Conservation (phyloP, 2,888 invertebrate species). For the Heliconius charithonia region DNA sequence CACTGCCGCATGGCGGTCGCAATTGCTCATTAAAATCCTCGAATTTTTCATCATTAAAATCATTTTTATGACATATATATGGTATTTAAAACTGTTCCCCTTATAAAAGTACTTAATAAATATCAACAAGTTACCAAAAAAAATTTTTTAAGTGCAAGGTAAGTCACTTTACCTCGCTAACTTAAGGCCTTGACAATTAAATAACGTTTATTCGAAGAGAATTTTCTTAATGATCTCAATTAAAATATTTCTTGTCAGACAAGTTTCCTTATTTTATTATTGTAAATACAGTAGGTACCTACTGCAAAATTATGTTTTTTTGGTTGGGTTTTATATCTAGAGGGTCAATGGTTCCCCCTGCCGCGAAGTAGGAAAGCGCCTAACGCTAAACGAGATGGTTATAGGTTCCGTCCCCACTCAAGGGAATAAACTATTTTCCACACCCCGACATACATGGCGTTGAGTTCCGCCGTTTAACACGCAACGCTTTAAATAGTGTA, state of each 20-base stretch:
- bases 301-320: background rate
- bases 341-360: no score
- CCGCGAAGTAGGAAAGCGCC: background rate
- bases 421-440: no score
- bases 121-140: background rate
- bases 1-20: no score
- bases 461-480: no score
- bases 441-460: no score
- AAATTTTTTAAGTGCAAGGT: background rate
- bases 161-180: background rate
- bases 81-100: background rate
- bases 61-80: background rate
- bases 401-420: background rate
- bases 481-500: no score
- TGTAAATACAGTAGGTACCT: background rate
- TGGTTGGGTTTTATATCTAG: no score
- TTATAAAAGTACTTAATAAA: background rate
- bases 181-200: constrained; percentile 15
- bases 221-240: constrained; percentile 7
- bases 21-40: background rate
- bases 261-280: constrained; percentile 15
- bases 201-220: constrained; percentile 2
- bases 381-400: background rate
- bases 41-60: background rate
- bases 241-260: constrained; percentile 7